phyloP scores from a whole-genome alignment of 1,140 invertebrate genomes.

The Lepidurus arcticus region DNA sequence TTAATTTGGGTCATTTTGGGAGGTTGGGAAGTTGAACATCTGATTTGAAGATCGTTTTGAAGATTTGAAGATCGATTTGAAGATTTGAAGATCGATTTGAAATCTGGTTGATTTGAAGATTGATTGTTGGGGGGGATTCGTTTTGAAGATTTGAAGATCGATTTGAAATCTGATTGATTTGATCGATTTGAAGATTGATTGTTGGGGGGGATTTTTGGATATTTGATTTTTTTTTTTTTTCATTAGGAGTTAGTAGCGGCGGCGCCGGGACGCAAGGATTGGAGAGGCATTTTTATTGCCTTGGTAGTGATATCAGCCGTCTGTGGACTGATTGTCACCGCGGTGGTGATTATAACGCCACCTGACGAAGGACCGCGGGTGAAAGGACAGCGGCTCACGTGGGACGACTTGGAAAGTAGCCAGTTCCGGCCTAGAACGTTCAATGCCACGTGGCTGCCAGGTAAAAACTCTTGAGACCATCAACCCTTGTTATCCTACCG shows the following conservation, averaged over 20 bases:
- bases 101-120: too few relatives aligned
- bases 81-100: too few relatives aligned
- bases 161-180: too few relatives aligned
- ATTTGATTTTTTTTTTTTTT: background rate
- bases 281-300: conserved; percentile 83
- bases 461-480: conserved; percentile 46
- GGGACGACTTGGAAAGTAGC: conserved; percentile 59
- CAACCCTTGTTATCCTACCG: too few relatives aligned
- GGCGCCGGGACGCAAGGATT: conserved; percentile 75
- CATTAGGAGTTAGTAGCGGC: conserved; percentile 70
- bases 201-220: too few relatives aligned
- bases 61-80: too few relatives aligned
- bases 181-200: too few relatives aligned
- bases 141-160: too few relatives aligned
- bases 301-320: conserved; percentile 79
- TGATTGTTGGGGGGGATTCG: too few relatives aligned
- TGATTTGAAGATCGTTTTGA: too few relatives aligned
- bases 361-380: conserved; percentile 35
- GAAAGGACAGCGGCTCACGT: conserved; percentile 49
- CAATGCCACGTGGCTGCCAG: conserved; percentile 74
- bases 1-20: too few relatives aligned
- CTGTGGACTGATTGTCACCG: conserved; percentile 49
- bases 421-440: conserved; percentile 58
- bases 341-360: conserved; percentile 34
- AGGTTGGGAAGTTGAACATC: too few relatives aligned